Conservation (phyloP, 2,797 vertebrate genomes). For the Cryptoblepharus egeriae region DNA sequence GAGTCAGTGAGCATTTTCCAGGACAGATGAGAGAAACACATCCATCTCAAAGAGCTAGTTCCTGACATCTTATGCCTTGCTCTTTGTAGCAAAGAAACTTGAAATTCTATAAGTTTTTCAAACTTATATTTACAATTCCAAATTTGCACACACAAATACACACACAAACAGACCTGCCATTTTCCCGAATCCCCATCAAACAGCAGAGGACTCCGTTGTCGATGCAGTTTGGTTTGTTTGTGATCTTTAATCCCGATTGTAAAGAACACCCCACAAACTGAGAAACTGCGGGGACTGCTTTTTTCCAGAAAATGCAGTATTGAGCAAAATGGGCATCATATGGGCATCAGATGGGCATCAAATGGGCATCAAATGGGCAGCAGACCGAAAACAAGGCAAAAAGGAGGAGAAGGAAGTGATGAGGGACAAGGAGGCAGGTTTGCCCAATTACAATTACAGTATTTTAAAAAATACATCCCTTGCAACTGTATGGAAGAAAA, state of each 20-base stretch:
- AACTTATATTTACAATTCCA: background rate
- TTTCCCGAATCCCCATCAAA: background rate
- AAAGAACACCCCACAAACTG: background rate
- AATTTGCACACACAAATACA: too few relatives aligned
- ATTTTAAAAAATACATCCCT: constrained; percentile 42
- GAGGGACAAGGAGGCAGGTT: background rate
- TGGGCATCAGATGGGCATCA: too few relatives aligned
- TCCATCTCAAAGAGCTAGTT: background rate
- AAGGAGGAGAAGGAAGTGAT: too few relatives aligned
- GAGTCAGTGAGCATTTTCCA: background rate
- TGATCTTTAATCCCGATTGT: background rate
- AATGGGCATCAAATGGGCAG: too few relatives aligned
- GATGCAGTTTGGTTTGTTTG: constrained; percentile 31
- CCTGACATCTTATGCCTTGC: accelerated
- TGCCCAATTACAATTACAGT: background rate
- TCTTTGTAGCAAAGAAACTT: background rate
- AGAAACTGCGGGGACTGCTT: constrained; percentile 4
- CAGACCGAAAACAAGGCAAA: too few relatives aligned
- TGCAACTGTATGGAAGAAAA: constrained; percentile 49
- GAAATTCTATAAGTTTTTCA: background rate
- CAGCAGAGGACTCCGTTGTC: constrained; percentile 7
- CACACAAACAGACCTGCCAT: accelerated
- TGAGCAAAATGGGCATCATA: background rate
- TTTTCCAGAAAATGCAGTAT: background rate
- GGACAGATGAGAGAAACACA: background rate